Percentiles rank a stretch among this genome's conserved stretches.
phyloP scores from a whole-genome alignment of 53 echinoderm and acorn worm species.

The Holothuria scabra region DNA sequence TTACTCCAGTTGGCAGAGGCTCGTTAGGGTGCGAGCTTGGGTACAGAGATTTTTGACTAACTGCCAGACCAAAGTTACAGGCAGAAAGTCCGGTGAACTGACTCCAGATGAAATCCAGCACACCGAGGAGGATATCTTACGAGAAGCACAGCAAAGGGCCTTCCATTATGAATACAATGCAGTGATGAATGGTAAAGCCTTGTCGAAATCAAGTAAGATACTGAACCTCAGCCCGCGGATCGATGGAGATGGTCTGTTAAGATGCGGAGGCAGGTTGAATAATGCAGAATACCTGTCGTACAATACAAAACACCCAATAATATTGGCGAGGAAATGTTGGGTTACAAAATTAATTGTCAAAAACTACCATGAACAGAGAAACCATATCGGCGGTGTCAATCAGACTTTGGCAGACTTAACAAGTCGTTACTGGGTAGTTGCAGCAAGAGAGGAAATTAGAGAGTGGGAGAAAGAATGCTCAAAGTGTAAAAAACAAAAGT shows the following conservation, averaged over 20 bases:
- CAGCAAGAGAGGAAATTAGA: conserved; percentile 44
- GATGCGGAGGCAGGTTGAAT: conserved; percentile 1
- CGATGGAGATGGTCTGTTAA: conserved; percentile 29
- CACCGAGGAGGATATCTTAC: conserved; percentile 9
- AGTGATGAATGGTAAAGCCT: background rate
- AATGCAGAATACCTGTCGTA: background rate
- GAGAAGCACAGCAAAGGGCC: conserved; percentile 8
- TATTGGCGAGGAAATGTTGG: no score
- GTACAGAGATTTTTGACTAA: conserved; percentile 38
- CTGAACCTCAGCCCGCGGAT: conserved; percentile 19
- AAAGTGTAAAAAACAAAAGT: background rate
- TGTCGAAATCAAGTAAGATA: background rate
- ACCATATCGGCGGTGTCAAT: background rate
- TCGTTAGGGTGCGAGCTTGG: background rate
- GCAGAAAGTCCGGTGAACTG: conserved; percentile 32
- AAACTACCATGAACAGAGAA: conserved; percentile 15
- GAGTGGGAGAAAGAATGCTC: no score
- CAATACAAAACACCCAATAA: conserved; percentile 24
- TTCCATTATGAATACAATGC: background rate
- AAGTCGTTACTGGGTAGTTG: conserved; percentile 6
- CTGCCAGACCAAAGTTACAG: background rate
- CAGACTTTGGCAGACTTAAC: no score
- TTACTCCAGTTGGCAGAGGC: conserved; percentile 22
- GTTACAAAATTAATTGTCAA: no score
- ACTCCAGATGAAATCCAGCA: background rate